Conservation (phyloP, 2,888 invertebrate genomes). For the Dorcus hopei region DNA sequence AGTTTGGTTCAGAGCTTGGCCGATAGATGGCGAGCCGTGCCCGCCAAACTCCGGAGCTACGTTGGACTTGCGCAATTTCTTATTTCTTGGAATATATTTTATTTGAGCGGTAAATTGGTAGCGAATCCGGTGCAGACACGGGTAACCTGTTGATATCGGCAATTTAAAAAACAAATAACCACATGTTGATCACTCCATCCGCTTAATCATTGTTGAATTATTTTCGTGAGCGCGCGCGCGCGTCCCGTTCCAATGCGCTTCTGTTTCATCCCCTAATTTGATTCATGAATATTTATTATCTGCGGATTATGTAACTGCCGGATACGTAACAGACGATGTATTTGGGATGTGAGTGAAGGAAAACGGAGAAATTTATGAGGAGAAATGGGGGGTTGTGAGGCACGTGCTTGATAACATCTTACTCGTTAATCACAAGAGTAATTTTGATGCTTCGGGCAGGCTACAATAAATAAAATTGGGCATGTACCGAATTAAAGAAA, state of each 20-base stretch:
- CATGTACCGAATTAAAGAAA: too few relatives aligned
- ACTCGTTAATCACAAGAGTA: too few relatives aligned
- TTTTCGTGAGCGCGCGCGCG: conserved; percentile 5
- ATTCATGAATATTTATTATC: conserved; percentile 17
- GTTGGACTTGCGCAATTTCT: conserved; percentile 23
- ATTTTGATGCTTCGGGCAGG: too few relatives aligned
- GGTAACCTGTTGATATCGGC: conserved; percentile 35
- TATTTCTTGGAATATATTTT: conserved; percentile 32
- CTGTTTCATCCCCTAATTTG: conserved; percentile 12
- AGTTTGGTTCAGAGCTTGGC: not conserved
- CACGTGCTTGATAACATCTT: too few relatives aligned
- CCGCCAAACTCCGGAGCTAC: conserved; percentile 12
- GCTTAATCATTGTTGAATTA: conserved; percentile 15
- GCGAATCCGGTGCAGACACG: conserved; percentile 16
- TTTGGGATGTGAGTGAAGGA: too few relatives aligned
- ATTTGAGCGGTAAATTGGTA: conserved; percentile 30
- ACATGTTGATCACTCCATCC: conserved; percentile 32
- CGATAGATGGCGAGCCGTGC: conserved; percentile 16
- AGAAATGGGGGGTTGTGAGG: too few relatives aligned
- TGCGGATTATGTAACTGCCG: conserved; percentile 10
- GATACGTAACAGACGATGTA: not conserved
- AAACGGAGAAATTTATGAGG: too few relatives aligned
- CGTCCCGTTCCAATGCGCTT: conserved; percentile 11
- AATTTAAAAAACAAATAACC: conserved; percentile 39
- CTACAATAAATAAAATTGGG: too few relatives aligned